Evolutionary conservation across 2,113 vertebrate species (phyloP).

Genomic region (Chionis minor): DNA sequence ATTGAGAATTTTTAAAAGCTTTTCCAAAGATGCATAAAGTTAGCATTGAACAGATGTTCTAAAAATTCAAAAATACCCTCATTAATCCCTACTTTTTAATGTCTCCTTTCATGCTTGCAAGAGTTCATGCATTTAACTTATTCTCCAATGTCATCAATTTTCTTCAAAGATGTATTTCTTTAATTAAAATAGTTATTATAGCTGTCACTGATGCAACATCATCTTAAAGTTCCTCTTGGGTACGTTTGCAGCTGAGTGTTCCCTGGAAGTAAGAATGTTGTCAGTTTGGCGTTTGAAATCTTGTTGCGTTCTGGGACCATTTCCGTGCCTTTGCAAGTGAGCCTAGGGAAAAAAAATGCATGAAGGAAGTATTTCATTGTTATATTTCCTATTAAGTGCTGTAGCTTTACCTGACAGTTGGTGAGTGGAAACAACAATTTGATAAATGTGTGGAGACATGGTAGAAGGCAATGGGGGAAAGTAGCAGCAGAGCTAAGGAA

Average conservation of each 20-base stretch:
- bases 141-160: background rate
- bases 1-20: background rate
- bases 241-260: background rate
- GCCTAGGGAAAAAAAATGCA: background rate
- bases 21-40: background rate
- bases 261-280: background rate
- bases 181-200: background rate
- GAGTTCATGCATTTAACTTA: background rate
- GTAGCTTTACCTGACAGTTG: background rate
- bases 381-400: background rate
- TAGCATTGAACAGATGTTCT: background rate
- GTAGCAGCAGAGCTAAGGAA: background rate
- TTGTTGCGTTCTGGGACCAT: background rate
- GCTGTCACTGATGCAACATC: background rate
- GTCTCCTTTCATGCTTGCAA: background rate
- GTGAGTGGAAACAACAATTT: background rate
- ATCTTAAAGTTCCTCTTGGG: background rate
- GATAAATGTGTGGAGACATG: background rate
- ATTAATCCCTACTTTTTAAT: background rate
- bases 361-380: background rate
- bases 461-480: background rate
- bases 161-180: background rate
- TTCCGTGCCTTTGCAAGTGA: background rate
- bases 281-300: background rate
- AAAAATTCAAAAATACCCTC: background rate